phyloP scores from a whole-genome alignment of 2,113 vertebrate genomes.

The Chiloscyllium plagiosum region DNA sequence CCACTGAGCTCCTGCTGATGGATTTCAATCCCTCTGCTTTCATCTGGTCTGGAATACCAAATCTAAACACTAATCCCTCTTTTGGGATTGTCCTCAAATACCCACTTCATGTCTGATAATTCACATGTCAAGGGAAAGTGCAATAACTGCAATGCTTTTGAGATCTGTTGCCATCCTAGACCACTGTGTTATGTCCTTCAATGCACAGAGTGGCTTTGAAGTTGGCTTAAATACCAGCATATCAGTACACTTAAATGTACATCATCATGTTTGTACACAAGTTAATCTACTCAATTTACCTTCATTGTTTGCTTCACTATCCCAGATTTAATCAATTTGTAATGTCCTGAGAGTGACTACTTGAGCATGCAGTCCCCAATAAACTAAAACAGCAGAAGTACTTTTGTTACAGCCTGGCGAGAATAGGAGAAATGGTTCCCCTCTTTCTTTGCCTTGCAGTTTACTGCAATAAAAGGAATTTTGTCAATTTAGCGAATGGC shows the following conservation, averaged over 20 bases:
- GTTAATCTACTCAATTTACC: background rate
- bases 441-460: too few species aligned
- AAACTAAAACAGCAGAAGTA: background rate
- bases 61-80: too few species aligned
- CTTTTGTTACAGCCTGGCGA: background rate
- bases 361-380: background rate
- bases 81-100: too few species aligned
- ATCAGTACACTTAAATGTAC: background rate
- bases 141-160: background rate
- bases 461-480: too few species aligned
- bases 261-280: background rate
- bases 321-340: background rate
- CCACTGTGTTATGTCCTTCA: background rate
- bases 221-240: background rate
- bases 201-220: background rate
- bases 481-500: too few species aligned
- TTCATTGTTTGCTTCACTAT: background rate
- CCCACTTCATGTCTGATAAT: too few species aligned
- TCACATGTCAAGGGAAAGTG: too few species aligned
- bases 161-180: background rate
- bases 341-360: background rate
- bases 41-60: too few species aligned
- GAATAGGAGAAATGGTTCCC: too few species aligned
- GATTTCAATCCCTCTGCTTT: too few species aligned
- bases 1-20: background rate